phyloP scores from a whole-genome alignment of 2,888 invertebrate genomes.

The Polymixis flavicincta region DNA sequence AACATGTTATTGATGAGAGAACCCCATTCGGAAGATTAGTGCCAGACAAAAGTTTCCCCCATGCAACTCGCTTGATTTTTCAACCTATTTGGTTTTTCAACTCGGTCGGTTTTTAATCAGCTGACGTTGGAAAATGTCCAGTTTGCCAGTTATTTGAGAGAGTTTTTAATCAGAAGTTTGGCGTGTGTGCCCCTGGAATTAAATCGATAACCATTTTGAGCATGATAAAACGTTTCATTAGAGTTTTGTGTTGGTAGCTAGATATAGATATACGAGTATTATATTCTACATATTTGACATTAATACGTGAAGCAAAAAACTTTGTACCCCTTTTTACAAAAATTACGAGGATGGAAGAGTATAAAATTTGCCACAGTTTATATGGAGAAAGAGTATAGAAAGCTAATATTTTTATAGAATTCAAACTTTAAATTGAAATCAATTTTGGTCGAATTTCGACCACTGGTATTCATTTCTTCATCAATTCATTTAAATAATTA shows the following conservation, averaged over 20 bases:
- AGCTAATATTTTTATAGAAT: too few relatives aligned
- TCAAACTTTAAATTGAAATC: too few relatives aligned
- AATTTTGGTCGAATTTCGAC: too few relatives aligned
- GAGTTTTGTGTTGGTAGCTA: conserved; percentile 16
- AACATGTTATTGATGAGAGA: conserved; percentile 55
- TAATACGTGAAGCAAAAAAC: too few relatives aligned
- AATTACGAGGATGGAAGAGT: too few relatives aligned
- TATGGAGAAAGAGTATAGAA: too few relatives aligned
- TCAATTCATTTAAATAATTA: too few relatives aligned
- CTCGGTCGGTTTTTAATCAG: conserved; percentile 82
- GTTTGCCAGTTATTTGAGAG: conserved; percentile 70
- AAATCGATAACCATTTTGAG: conserved; percentile 47
- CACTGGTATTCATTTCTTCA: too few relatives aligned
- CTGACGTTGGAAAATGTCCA: conserved; percentile 78
- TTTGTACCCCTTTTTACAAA: too few relatives aligned
- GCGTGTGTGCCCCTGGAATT: conserved; percentile 46
- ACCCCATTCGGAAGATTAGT: conserved; percentile 51
- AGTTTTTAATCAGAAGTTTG: conserved; percentile 67
- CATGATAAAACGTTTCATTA: conserved; percentile 38
- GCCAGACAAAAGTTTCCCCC: conserved; percentile 59
- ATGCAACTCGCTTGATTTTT: conserved; percentile 52
- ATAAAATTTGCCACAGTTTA: too few relatives aligned
- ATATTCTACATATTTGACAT: too few relatives aligned
- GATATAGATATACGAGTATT: not conserved
- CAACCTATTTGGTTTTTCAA: conserved; percentile 61